These are phyloP conservation scores for Zophobas atratus DNA, from an alignment of 1,140 invertebrate genomes.

Conservation along the genomic window DNA sequence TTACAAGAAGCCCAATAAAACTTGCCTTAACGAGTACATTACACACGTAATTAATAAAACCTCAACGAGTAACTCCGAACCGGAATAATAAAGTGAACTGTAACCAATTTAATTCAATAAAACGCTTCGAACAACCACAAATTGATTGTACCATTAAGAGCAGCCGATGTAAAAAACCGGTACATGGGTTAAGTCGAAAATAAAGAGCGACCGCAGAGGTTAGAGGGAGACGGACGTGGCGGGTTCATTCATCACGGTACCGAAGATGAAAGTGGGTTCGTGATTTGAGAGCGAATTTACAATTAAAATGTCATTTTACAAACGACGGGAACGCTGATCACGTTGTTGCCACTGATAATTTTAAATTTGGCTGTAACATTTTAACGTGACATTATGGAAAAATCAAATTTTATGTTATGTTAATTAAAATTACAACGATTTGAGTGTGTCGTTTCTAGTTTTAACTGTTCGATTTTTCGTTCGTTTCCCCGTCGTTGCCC, in stretches of 20 bases:
- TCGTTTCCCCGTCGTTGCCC: background rate
- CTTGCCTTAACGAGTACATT: slow-evolving; percentile 36
- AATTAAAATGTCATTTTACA: too few species aligned
- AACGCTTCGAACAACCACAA: slow-evolving; percentile 36
- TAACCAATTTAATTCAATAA: slow-evolving; percentile 39
- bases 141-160: slow-evolving; percentile 18
- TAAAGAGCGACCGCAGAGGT: background rate
- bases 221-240: too few species aligned
- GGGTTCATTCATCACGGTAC: slow-evolving; percentile 1
- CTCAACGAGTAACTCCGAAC: slow-evolving; percentile 18
- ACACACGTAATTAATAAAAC: slow-evolving; percentile 39
- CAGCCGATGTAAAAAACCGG: slow-evolving; percentile 11
- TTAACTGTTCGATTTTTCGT: too few species aligned
- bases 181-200: slow-evolving; percentile 11
- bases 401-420: too few species aligned
- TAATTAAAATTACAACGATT: too few species aligned
- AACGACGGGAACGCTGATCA: too few species aligned
- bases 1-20: slow-evolving; percentile 26
- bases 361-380: too few species aligned
- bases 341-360: too few species aligned
- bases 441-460: too few species aligned
- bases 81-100: slow-evolving; percentile 31
- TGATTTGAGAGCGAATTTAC: too few species aligned
- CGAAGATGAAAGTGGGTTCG: background rate
- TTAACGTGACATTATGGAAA: too few species aligned